Evolutionary conservation across 2,888 invertebrate species (phyloP).

Genomic region (Itoplectis maculator): DNA sequence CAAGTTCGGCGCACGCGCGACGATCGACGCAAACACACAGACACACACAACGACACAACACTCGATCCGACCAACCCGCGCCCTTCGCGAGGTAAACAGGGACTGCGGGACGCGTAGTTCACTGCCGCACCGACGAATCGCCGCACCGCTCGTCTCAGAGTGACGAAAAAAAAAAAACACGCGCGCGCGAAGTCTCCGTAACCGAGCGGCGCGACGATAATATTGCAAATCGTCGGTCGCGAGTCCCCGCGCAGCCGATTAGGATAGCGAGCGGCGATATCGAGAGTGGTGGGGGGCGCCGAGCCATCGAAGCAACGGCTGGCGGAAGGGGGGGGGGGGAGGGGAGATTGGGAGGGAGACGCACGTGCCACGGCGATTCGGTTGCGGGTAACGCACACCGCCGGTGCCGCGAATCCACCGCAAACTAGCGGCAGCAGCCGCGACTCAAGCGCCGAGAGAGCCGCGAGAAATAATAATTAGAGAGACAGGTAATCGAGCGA

Average conservation of each 20-base stretch:
- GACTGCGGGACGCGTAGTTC: too few relatives aligned
- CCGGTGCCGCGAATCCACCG: slow-evolving; percentile 36
- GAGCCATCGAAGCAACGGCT: too few relatives aligned
- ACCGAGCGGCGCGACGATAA: slow-evolving; percentile 22
- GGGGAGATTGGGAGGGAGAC: slow-evolving; percentile 23
- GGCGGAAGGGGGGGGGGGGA: not conserved
- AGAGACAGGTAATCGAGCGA: slow-evolving; percentile 55
- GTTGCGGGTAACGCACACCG: slow-evolving; percentile 1
- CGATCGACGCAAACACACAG: slow-evolving; percentile 5
- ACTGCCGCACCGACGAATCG: too few relatives aligned
- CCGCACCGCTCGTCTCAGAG: too few relatives aligned
- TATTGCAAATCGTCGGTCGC: slow-evolving; percentile 38
- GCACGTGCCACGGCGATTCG: slow-evolving; percentile 43
- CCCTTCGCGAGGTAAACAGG: too few relatives aligned
- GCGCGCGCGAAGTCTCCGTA: not conserved
- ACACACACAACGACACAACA: too few relatives aligned
- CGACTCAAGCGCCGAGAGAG: slow-evolving; percentile 19
- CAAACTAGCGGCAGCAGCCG: slow-evolving; percentile 12
- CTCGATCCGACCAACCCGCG: too few relatives aligned
- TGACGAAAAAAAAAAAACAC: not conserved
- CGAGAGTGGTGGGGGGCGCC: slow-evolving; percentile 34
- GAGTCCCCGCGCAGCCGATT: slow-evolving; percentile 34
- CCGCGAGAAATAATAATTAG: slow-evolving; percentile 57
- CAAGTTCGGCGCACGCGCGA: too few relatives aligned
- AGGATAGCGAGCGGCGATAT: slow-evolving; percentile 16